phyloP scores from a whole-genome alignment of 2,113 vertebrate genomes.

The Chinchilla lanigera region DNA sequence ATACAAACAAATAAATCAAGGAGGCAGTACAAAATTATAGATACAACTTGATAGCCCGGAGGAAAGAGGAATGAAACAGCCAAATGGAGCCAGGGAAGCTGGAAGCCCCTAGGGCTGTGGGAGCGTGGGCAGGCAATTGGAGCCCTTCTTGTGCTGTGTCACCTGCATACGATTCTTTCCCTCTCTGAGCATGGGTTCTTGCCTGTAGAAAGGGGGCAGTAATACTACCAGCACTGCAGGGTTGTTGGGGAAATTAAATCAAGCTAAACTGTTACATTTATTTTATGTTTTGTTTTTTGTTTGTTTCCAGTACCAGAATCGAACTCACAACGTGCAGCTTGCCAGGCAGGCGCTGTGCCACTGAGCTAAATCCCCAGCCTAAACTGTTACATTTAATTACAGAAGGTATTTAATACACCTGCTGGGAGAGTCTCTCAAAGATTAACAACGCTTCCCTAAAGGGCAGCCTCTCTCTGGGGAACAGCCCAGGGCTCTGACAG shows the following conservation, averaged over 20 bases:
- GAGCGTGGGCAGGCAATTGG: no score
- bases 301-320: no score
- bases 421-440: not conserved
- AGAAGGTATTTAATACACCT: not conserved
- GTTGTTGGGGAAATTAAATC: conserved; percentile 16
- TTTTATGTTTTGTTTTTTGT: no score
- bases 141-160: not conserved
- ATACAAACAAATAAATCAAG: not conserved
- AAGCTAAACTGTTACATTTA: conserved; percentile 24
- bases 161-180: not conserved
- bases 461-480: not conserved
- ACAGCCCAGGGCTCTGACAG: not conserved
- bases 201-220: not conserved
- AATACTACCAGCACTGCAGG: not conserved
- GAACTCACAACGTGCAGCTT: no score
- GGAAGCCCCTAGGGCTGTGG: fast-evolving
- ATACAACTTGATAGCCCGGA: fast-evolving
- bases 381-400: conserved; percentile 35
- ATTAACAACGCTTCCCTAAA: not conserved
- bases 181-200: not conserved
- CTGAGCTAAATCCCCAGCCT: no score
- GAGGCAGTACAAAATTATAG: not conserved
- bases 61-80: not conserved
- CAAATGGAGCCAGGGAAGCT: not conserved
- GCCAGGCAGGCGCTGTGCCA: no score